Conservation (phyloP, 2,113 vertebrate genomes). For the Antechinus flavipes region DNA sequence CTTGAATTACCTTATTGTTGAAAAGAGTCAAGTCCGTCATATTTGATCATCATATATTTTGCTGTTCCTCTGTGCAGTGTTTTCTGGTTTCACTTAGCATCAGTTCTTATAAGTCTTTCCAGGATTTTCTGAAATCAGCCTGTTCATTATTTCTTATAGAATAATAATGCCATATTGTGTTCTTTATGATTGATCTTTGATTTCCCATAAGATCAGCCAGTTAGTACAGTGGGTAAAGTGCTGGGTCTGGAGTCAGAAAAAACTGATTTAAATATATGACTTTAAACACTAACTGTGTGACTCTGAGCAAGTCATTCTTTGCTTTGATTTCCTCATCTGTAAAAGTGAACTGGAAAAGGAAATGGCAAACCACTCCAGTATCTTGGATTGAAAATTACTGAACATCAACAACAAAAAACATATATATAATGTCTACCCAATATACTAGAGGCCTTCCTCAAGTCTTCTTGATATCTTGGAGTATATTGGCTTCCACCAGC, state of each 20-base stretch:
- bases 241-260: neutral
- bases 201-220: neutral
- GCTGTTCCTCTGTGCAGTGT: no score
- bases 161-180: neutral
- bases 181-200: neutral
- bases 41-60: no score
- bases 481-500: neutral
- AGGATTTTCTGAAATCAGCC: no score
- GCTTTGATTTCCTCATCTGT: neutral
- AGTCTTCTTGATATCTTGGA: neutral
- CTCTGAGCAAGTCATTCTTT: neutral
- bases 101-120: no score
- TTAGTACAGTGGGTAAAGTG: neutral
- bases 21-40: no score
- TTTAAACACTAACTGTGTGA: neutral
- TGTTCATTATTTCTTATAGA: no score
- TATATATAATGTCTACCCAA: neutral
- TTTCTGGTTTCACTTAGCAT: no score
- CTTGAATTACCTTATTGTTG: no score
- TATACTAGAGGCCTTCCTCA: neutral
- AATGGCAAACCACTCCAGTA: no score
- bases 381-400: neutral
- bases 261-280: neutral
- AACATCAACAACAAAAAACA: neutral
- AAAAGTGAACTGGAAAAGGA: neutral